phyloP scores from a whole-genome alignment of 2,113 vertebrate genomes.

The Xiphophorus maculatus region DNA sequence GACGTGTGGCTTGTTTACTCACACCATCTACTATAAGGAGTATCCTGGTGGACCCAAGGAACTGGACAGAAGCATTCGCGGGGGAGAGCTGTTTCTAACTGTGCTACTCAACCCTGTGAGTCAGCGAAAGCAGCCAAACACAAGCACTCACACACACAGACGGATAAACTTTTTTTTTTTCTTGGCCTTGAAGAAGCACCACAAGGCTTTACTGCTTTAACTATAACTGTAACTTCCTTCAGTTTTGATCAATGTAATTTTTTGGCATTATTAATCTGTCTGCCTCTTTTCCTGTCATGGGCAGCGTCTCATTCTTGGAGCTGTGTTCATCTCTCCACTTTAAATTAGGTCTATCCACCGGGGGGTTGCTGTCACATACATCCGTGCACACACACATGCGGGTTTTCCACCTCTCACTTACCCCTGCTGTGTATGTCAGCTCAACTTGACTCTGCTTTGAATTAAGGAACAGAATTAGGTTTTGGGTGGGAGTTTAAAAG shows the following conservation, averaged over 20 bases:
- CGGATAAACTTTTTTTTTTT: conserved; percentile 29
- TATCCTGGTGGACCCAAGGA: conserved; percentile 95
- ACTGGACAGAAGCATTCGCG: conserved; percentile 94
- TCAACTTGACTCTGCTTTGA: conserved; percentile 66
- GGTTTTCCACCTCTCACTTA: conserved; percentile 22
- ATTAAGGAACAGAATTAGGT: conserved; percentile 71
- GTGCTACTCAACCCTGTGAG: conserved; percentile 96
- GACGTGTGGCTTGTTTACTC: conserved; percentile 97
- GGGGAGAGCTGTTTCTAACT: conserved; percentile 95
- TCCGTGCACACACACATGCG: conserved; percentile 11
- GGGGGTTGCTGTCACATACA: conserved; percentile 68
- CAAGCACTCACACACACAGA: conserved; percentile 3
- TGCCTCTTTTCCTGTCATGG: conserved; percentile 60
- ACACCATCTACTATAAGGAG: conserved; percentile 98
- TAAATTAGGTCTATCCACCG: conserved; percentile 78
- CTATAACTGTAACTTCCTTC: conserved; percentile 44
- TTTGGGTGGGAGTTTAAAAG: conserved; percentile 48
- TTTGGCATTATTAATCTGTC: conserved; percentile 25
- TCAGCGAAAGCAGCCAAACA: conserved; percentile 44
- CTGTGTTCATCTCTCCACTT: conserved; percentile 72
- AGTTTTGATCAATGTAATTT: conserved; percentile 51
- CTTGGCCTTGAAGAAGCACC: conserved; percentile 38
- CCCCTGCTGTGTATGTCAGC: conserved; percentile 67
- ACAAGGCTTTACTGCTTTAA: conserved; percentile 32
- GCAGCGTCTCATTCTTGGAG: conserved; percentile 57